Evolutionary conservation across 2,888 invertebrate species (phyloP), one percentile per base, ranked within the genome.

Genomic region (Clusia tigrina): DNA sequence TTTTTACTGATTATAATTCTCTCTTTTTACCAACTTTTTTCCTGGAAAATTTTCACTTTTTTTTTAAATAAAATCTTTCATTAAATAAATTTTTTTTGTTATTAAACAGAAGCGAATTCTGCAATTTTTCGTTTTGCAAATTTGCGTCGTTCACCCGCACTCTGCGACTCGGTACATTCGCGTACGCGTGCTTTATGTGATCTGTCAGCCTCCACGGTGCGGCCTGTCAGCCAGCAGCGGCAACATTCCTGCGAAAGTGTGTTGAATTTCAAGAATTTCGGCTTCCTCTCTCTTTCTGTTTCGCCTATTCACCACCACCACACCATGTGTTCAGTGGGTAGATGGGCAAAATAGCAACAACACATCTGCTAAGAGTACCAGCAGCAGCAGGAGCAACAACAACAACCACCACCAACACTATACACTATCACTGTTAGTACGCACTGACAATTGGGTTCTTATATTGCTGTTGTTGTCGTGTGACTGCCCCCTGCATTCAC

Each of bases 181-280:
- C 65, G 65, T 65, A 58, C 58, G 61, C 60, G 60, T 61, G 60
- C 56, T 52, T 42, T 60, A 51, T 58, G 54, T 20, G 46, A 54
- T 64, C 64, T 64, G 64, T 58, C 60, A 61, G 60, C 51, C 57
- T 60, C 42, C 63, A 42, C 12, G 54, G 2, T 48, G 18, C 5
- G 22, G 20, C 5, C 48, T 48, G 48, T 48, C 48, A 22, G 48
- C 20, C 48, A 6, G 22, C 18, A 48, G 48, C 6, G 5, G 48
- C 48, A 48, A 22, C 5, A 5, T 6, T 20, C 20, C 3, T 32
- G 26, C 26, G 54, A 10, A 26, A 10, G 38, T 10, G 17, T 55
- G 17, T 10, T 24, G 25, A 54, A 22, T 22, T 55, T 2, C 15
- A 20, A 15, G 2, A 15, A 6, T 24, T 24, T 23, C 24, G 12